Evolutionary conservation across 2,888 invertebrate genomes (phyloP).

Genomic region (Ferrisia virgata): DNA sequence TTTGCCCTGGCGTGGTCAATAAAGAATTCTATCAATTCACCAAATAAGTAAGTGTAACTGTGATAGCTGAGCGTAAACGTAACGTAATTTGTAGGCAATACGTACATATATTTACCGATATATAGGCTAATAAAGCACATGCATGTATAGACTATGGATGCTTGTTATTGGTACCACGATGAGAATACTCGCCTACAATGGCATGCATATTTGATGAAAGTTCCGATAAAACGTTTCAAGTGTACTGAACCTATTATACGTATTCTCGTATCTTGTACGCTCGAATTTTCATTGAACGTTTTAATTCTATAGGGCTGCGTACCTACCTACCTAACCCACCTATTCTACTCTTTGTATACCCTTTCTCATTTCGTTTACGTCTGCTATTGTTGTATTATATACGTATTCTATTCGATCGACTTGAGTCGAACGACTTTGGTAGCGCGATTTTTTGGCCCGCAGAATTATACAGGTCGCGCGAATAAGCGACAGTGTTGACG

Average conservation of each 20-base stretch:
- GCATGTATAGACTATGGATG: too few relatives aligned
- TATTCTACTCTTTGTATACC: not conserved
- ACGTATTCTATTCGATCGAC: not conserved
- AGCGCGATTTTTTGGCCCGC: not conserved
- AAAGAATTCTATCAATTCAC: too few relatives aligned
- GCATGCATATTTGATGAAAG: not conserved
- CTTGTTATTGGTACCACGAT: too few relatives aligned
- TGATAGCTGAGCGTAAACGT: too few relatives aligned
- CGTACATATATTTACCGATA: too few relatives aligned
- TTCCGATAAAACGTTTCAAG: slow-evolving; percentile 11
- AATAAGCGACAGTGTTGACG: not conserved
- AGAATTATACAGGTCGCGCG: not conserved
- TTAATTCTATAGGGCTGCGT: not conserved
- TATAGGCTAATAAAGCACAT: too few relatives aligned
- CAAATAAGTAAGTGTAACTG: too few relatives aligned
- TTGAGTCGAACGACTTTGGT: not conserved
- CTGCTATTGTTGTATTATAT: not conserved
- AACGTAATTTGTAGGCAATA: too few relatives aligned
- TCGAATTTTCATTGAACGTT: slow-evolving; percentile 6
- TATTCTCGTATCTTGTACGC: not conserved
- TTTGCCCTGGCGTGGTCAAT: too few relatives aligned
- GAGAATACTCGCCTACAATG: not conserved
- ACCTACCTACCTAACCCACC: too few relatives aligned
- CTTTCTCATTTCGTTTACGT: not conserved
- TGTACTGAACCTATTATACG: not conserved